A percentile compares a stretch with the other conserved stretches of the same genome.
phyloP scores from a whole-genome alignment of 2,888 invertebrate genomes.

The Tetragonula carbonaria region DNA sequence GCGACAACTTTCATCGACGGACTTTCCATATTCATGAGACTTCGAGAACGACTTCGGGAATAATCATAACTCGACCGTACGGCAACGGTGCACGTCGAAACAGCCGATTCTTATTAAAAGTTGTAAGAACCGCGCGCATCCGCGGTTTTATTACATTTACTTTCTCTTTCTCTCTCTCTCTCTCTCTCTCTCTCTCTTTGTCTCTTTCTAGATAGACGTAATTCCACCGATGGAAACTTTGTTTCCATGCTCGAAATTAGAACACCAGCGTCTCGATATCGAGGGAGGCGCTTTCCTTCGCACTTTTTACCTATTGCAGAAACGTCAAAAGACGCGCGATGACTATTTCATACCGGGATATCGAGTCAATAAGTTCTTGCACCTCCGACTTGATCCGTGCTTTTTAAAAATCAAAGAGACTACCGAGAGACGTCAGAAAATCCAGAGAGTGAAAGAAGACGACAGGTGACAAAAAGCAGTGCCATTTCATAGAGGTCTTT shows the following conservation, averaged over 20 bases:
- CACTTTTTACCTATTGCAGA: background rate
- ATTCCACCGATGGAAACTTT: background rate
- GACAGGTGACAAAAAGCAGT: no score
- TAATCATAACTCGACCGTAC: slow-evolving; percentile 34
- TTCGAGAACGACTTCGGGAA: slow-evolving; percentile 34
- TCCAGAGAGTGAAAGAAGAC: no score
- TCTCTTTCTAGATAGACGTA: background rate
- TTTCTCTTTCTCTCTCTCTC: background rate
- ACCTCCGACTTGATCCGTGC: background rate
- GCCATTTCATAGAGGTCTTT: no score
- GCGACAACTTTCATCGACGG: slow-evolving; percentile 35
- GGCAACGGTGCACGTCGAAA: background rate
- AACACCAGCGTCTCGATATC: background rate
- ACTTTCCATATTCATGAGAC: slow-evolving; percentile 41
- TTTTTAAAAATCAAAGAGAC: background rate
- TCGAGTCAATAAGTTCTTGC: background rate
- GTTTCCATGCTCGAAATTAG: background rate
- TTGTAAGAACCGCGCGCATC: slow-evolving; percentile 34
- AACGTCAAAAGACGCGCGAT: background rate
- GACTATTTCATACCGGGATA: background rate
- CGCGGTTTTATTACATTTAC: slow-evolving; percentile 42
- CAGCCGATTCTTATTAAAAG: slow-evolving; percentile 46
- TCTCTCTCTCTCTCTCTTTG: background rate
- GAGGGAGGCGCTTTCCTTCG: no score
- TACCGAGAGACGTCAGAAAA: background rate